phyloP scores from a whole-genome alignment of 2,888 invertebrate genomes.

The Pristionchus exspectatus region DNA sequence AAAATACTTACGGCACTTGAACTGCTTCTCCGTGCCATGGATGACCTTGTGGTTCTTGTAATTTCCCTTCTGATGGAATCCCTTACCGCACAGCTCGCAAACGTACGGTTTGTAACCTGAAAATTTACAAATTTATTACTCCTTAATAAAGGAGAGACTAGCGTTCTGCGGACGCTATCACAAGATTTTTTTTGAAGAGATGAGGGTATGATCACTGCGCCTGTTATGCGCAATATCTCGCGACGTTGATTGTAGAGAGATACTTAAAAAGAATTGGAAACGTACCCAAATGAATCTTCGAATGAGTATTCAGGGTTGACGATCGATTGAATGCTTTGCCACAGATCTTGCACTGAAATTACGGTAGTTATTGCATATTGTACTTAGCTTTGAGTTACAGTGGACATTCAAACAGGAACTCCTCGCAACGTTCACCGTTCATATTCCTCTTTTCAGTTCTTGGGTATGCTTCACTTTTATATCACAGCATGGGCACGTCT shows the following conservation, averaged over 20 bases:
- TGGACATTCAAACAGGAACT: conserved; percentile 7
- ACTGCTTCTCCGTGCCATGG: conserved; percentile 96
- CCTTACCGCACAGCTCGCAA: conserved; percentile 96
- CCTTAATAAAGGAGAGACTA: too few relatives aligned
- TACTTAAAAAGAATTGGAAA: background rate
- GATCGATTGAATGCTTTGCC: conserved; percentile 96
- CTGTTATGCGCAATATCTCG: background rate
- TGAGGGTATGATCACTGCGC: background rate
- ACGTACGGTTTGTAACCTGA: conserved; percentile 94
- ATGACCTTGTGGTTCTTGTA: conserved; percentile 82
- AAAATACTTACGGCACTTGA: conserved; percentile 86
- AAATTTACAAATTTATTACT: conserved; percentile 37
- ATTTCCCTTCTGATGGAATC: conserved; percentile 85
- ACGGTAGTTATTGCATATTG: background rate
- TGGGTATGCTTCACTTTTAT: too few relatives aligned
- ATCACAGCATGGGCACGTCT: conserved; percentile 34
- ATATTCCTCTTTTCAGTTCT: background rate
- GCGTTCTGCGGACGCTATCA: too few relatives aligned
- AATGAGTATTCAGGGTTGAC: conserved; percentile 94
- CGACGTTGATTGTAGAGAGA: background rate
- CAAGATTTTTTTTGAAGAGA: too few relatives aligned
- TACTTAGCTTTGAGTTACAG: background rate
- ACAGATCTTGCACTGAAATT: conserved; percentile 87
- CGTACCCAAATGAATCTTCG: conserved; percentile 86
- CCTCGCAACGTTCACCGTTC: background rate